phyloP scores from a whole-genome alignment of 2,113 vertebrate genomes.

The Pituophis catenifer region DNA sequence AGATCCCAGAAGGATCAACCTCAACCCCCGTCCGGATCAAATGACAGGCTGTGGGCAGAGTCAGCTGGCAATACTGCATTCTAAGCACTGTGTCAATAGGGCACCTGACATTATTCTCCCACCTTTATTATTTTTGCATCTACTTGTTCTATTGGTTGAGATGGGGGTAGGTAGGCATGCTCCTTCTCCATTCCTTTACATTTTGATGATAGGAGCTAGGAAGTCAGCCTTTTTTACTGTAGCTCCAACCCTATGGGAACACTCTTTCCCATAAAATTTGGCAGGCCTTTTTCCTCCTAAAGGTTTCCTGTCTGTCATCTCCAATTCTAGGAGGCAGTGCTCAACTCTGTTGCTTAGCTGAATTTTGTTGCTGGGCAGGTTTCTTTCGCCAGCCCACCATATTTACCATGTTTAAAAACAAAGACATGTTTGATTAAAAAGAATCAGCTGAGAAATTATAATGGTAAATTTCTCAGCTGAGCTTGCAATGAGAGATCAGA shows the following conservation, averaged over 20 bases:
- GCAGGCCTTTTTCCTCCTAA: not conserved
- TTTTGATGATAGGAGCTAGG: not conserved
- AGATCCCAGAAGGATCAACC: no score
- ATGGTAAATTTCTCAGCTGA: no score
- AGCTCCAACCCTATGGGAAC: no score
- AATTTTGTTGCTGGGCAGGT: not conserved
- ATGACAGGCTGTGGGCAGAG: no score
- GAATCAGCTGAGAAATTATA: not conserved
- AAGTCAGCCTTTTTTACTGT: no score
- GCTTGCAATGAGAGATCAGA: not conserved
- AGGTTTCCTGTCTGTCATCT: not conserved
- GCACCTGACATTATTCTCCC: no score
- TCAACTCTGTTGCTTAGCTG: not conserved
- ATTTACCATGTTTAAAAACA: not conserved
- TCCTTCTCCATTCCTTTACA: not conserved
- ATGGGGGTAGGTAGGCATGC: no score
- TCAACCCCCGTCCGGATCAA: no score
- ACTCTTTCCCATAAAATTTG: not conserved
- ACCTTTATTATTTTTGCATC: no score
- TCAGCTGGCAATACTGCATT: no score
- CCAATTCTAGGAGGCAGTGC: not conserved
- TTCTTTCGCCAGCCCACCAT: not conserved
- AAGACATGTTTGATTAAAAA: not conserved
- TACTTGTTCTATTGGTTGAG: no score
- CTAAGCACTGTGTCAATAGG: no score